phyloP scores from a whole-genome alignment of 2,113 vertebrate genomes.

The Actenoides hombroni region DNA sequence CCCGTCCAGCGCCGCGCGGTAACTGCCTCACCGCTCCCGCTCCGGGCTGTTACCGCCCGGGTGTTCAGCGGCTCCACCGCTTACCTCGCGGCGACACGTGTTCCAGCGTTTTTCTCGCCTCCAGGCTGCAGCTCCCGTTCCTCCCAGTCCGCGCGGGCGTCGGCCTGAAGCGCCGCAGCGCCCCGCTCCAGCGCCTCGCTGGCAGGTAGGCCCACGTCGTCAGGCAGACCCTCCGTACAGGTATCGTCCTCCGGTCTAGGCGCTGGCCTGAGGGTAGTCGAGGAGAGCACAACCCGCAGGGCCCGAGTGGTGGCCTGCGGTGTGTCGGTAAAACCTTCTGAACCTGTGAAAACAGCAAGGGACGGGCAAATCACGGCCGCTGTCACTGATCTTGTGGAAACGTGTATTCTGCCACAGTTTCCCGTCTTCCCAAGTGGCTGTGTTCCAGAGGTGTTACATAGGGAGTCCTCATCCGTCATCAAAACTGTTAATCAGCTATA shows the following conservation, averaged over 20 bases:
- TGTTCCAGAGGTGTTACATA: fast-evolving
- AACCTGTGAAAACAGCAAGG: not conserved
- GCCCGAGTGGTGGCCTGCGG: not conserved
- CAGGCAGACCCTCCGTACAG: fast-evolving
- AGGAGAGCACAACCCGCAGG: fast-evolving
- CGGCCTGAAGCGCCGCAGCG: fast-evolving
- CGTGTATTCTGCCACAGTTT: fast-evolving
- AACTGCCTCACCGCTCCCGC: fast-evolving
- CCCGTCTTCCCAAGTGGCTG: fast-evolving
- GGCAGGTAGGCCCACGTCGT: not conserved
- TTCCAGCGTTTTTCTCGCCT: not conserved
- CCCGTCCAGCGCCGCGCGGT: fast-evolving
- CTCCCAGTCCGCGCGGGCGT: fast-evolving
- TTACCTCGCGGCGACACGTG: not conserved
- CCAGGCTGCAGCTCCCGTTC: not conserved
- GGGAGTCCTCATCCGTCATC: not conserved
- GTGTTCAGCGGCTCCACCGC: fast-evolving
- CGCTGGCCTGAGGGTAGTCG: fast-evolving
- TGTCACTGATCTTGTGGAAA: not conserved
- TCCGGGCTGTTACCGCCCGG: fast-evolving
- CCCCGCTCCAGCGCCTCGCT: fast-evolving
- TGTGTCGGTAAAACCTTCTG: fast-evolving
- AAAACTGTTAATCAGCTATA: not conserved
- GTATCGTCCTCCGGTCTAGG: fast-evolving
- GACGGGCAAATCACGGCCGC: fast-evolving